phyloP scores from a whole-genome alignment of 2,797 vertebrate species.

The Hybognathus amarus region DNA sequence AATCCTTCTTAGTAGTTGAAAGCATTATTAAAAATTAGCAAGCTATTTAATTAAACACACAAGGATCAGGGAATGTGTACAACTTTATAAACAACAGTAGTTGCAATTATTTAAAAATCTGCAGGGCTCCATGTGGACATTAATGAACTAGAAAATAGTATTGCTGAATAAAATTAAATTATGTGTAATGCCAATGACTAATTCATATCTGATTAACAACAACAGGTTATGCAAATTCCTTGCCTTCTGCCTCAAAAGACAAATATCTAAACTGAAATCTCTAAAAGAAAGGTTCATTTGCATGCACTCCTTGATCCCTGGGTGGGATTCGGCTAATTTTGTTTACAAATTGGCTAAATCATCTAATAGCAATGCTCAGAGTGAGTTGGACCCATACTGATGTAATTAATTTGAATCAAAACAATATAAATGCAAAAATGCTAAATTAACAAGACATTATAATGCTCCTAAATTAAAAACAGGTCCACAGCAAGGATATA shows the following conservation, averaged over 20 bases:
- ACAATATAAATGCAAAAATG: slow-evolving; percentile 61
- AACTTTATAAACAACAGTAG: background rate
- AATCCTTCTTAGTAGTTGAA: background rate
- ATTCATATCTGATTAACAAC: slow-evolving; percentile 55
- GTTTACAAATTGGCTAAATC: slow-evolving; percentile 74
- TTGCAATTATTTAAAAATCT: background rate
- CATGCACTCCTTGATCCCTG: slow-evolving; percentile 62
- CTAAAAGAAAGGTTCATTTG: slow-evolving; percentile 68
- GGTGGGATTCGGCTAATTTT: slow-evolving; percentile 70
- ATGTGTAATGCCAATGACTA: background rate
- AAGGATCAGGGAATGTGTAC: background rate
- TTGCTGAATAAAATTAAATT: background rate
- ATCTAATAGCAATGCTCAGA: slow-evolving; percentile 68
- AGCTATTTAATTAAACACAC: background rate
- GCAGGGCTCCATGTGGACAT: background rate
- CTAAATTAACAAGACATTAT: slow-evolving; percentile 34
- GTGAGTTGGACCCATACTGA: slow-evolving; percentile 63
- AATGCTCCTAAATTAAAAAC: slow-evolving; percentile 26
- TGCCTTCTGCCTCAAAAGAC: slow-evolving; percentile 49
- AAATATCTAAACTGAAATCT: slow-evolving; percentile 38
- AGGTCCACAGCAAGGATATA: background rate
- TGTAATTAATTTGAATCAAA: slow-evolving; percentile 69
- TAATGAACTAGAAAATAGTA: background rate
- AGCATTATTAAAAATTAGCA: background rate
- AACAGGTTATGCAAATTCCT: slow-evolving; percentile 32